Percentiles rank a stretch among this genome's conserved stretches.
Evolutionary conservation across 2,888 invertebrate genomes (phyloP).

Genomic region (Cryptops parisi): DNA sequence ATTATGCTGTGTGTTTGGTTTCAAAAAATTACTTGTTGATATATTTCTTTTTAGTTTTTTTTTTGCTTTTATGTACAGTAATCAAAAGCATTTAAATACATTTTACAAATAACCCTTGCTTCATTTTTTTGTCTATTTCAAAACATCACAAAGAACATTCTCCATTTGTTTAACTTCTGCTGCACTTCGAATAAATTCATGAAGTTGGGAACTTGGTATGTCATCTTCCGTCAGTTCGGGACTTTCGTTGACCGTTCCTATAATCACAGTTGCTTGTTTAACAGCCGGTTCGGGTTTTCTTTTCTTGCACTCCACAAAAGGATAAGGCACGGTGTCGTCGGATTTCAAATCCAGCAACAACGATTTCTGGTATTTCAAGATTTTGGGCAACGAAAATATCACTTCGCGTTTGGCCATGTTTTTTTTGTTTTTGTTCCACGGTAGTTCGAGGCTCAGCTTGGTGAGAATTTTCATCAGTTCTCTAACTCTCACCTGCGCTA

Average conservation of each 20-base stretch:
- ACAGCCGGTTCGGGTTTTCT: neutral
- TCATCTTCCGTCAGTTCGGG: slow-evolving; percentile 5
- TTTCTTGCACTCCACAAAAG: neutral
- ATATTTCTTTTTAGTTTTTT: no score
- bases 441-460: neutral
- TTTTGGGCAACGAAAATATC: neutral
- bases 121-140: no score
- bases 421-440: slow-evolving; percentile 1
- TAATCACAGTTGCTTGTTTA: no score
- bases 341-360: neutral
- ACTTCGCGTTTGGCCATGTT: neutral
- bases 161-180: slow-evolving; percentile 1
- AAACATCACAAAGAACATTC: no score
- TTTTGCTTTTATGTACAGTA: no score
- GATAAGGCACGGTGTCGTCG: neutral
- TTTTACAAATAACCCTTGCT: no score
- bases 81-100: no score
- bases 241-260: neutral
- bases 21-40: no score
- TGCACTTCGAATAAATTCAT: neutral
- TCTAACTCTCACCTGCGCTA: neutral
- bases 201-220: neutral
- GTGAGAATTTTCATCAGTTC: neutral
- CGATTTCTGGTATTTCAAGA: neutral
- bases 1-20: no score